Evolutionary conservation across 1,140 invertebrate species (phyloP), one percentile per base, ranked within the genome.

Genomic region (Cylas formicarius): DNA sequence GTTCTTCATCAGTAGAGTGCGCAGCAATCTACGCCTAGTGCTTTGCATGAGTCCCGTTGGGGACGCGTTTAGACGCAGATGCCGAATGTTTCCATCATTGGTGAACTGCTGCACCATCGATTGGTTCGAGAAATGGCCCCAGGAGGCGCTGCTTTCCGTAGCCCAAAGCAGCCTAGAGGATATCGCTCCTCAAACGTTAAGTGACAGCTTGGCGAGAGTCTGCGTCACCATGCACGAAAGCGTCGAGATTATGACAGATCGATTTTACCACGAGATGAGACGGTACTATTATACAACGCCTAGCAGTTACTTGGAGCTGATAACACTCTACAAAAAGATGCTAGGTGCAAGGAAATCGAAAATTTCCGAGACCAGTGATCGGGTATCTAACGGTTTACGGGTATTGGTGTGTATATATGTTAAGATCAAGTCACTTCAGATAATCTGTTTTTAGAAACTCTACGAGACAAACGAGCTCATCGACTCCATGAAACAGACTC

Each of bases 21-120:
- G 84, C 16, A 79, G 75, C 42, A 86, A 89, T 68, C 69, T 92
- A 4, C 88, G 91, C 60, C 72, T 90, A 2, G 86, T 90, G 31
- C 75, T 91, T 10, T 89, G 86, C 29, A 90, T 91, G 87, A 90
- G 86, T 70, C 88, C 82, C 3, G 84, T 90, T 19, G 87, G 87
- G 1, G 86, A 86, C 63, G 76, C 83, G 1, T 93, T 92, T 62
- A 80, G 83, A 24, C 68, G 80, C 6, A 70, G 83, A 4, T 86
- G 82, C 53, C 73, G 82, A 31, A 86, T 90, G 76, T 95, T 93
- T 64, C 90, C 91, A 1, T 92, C 90, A 0, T 68, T 95, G 26
- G 86, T 94, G 0, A 94, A 93, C 59, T 93, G 88, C 61, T 93
- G 89, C 55, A 93, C 90, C 0, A 93, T 95, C 39, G 87, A 94